A percentile compares a stretch with the other conserved stretches of the same genome.
These are phyloP conservation scores for Tetraodon nigroviridis DNA, from an alignment of 2,113 vertebrate genomes.

Conservation along the genomic window DNA sequence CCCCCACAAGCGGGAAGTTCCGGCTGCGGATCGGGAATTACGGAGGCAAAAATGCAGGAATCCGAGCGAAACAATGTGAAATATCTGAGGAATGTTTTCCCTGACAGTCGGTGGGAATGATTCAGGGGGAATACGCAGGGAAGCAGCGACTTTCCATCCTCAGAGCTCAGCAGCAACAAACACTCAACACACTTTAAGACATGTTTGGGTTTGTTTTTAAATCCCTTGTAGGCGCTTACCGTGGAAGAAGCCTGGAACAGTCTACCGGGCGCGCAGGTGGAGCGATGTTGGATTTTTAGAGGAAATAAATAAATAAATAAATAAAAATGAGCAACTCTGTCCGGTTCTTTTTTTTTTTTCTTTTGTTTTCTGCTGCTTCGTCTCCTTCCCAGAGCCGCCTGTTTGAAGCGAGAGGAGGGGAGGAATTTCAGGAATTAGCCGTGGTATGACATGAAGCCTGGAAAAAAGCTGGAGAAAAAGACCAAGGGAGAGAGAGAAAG, in stretches of 20 bases:
- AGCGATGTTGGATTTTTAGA: background rate
- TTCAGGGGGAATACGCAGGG: conserved; percentile 8
- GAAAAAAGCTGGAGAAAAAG: conserved; percentile 71
- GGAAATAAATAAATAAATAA: background rate
- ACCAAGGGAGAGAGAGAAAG: conserved; percentile 40
- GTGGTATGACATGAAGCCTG: conserved; percentile 76
- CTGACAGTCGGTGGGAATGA: conserved; percentile 24
- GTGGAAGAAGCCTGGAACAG: conserved; percentile 23
- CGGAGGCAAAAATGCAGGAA: conserved; percentile 53
- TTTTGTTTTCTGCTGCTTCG: conserved; percentile 57
- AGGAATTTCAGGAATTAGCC: conserved; percentile 80
- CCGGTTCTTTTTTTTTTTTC: conserved; percentile 6
- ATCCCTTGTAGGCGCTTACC: conserved; percentile 48
- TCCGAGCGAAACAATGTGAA: conserved; percentile 58
- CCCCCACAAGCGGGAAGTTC: conserved; percentile 43
- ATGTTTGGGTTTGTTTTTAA: background rate
- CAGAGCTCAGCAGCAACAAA: too few relatives aligned
- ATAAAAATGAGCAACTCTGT: conserved; percentile 24
- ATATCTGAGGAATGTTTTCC: conserved; percentile 63
- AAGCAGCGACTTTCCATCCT: conserved; percentile 1
- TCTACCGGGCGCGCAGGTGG: conserved; percentile 29
- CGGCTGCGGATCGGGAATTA: conserved; percentile 16
- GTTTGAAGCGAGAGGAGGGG: conserved; percentile 71
- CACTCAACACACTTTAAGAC: background rate
- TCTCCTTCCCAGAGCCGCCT: conserved; percentile 62